Evolutionary conservation across 1,140 invertebrate species (phyloP).

Genomic region (Ganaspis sp.): DNA sequence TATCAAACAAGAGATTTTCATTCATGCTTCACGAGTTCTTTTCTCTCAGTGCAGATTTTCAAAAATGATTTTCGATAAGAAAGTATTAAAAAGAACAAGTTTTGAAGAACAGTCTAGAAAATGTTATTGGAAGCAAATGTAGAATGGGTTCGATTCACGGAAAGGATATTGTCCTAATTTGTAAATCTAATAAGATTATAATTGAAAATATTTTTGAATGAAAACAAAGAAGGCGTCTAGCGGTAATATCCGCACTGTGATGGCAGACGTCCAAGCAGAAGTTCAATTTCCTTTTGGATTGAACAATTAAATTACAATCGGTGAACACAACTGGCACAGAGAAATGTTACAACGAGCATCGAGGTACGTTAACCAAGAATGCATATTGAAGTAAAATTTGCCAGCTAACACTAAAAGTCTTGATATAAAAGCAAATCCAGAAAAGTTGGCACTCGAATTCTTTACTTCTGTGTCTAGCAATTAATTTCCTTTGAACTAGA

Average conservation of each 20-base stretch:
- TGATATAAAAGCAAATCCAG: too few species aligned
- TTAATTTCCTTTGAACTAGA: slow-evolving; percentile 46
- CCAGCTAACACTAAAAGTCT: not conserved
- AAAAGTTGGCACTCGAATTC: too few species aligned
- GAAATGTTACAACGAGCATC: slow-evolving; percentile 60
- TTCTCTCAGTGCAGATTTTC: too few species aligned
- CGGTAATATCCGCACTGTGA: slow-evolving; percentile 52
- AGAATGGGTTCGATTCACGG: not conserved
- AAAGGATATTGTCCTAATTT: not conserved
- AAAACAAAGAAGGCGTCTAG: slow-evolving; percentile 51
- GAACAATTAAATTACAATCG: slow-evolving; percentile 74
- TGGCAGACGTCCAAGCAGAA: slow-evolving; percentile 62
- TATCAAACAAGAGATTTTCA: too few species aligned
- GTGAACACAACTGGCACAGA: slow-evolving; percentile 65
- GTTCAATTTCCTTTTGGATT: slow-evolving; percentile 70
- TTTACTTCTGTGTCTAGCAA: too few species aligned
- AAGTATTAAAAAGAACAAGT: too few species aligned
- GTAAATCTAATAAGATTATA: slow-evolving; percentile 24
- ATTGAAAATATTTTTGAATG: slow-evolving; percentile 47
- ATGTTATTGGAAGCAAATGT: not conserved
- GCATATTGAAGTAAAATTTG: slow-evolving; percentile 46
- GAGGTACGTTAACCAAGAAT: slow-evolving; percentile 57
- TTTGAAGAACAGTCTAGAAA: too few species aligned
- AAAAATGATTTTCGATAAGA: too few species aligned
- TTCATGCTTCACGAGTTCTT: too few species aligned